These are phyloP conservation scores for Falco punctatus DNA, from an alignment of 2,113 vertebrate genomes.

Conservation along the genomic window DNA sequence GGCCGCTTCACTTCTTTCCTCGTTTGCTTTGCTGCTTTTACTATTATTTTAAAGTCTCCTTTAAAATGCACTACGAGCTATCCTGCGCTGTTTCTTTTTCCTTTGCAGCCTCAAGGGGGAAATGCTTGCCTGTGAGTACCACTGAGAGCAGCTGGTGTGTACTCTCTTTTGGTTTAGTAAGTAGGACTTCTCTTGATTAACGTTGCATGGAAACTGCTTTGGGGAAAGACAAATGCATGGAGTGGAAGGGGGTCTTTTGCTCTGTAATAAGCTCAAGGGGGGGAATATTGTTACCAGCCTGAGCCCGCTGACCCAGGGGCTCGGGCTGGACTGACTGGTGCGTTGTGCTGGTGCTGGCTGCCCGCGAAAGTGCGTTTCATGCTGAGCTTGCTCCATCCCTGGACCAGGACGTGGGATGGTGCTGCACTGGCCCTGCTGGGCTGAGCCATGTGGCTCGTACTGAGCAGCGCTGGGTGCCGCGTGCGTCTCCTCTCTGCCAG, in stretches of 20 bases:
- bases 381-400: not conserved
- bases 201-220: not conserved
- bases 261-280: not conserved
- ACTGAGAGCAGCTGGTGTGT: constrained; percentile 30
- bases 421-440: not conserved
- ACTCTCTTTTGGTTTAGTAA: constrained; percentile 32
- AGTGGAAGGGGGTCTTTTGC: not conserved
- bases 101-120: constrained; percentile 80
- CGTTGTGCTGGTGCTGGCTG: not conserved
- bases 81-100: constrained; percentile 66
- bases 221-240: not conserved
- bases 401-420: accelerated
- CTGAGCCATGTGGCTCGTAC: not conserved
- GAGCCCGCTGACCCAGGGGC: not conserved
- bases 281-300: not conserved
- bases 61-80: not conserved
- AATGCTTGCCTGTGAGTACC: constrained; percentile 82
- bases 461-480: not conserved
- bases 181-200: not conserved
- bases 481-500: accelerated
- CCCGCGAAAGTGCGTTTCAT: not conserved
- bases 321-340: not conserved
- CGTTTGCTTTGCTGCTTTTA: not conserved
- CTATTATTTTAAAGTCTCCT: not conserved
- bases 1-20: not conserved